Evolutionary conservation across 2,113 vertebrate species (phyloP), one percentile per base, ranked within the genome.

Genomic region (Cavia aperea): DNA sequence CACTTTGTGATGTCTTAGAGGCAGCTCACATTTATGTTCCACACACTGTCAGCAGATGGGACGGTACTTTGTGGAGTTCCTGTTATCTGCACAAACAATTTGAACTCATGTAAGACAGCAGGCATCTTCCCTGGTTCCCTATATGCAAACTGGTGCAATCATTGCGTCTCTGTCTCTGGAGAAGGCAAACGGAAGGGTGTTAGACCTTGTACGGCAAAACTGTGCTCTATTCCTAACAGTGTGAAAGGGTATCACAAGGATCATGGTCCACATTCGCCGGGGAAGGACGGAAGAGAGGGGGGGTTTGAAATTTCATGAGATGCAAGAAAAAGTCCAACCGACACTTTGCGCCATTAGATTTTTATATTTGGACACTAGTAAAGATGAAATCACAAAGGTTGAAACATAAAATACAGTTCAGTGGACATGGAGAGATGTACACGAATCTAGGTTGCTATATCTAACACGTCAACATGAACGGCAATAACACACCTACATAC

Each of bases 211-310:
- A 68, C 5, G 1, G 24, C 33, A 68, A 36, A 68, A 7, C 5
- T 36, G 14, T 6, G 31, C 36, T 6, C 14, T 36, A 1, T 68
- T 5, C 12, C 14, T 1, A 4, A 33, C 13, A 16, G 33, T 36
- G 31, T 15, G 5, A 14, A 36, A 33, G 33, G 33, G 33, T 31
- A 2, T 7, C 36, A 15, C 4, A 7, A 36, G 5, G 26, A 66
- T 2, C 14, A 16, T 16, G 65, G 36, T 14, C 21, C 14, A 36
- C 10, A 5, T 36, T 68, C 31, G 5, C 31, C 6, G 2, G 33
- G 13, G 31, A 68, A 36, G 16, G 0, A 4, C 15, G 31, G 65
- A 68, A 36, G 33, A 6, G 14, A 36, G 65, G 3, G 14, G 31
- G 2, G 31, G 15, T 68, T 68, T 33, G 65, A 36, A 14, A 68